A percentile compares a stretch with the other conserved stretches of the same genome.
These are phyloP conservation scores for Cyanoderma ruficeps DNA, from an alignment of 2,113 vertebrate genomes.

Conservation along the genomic window DNA sequence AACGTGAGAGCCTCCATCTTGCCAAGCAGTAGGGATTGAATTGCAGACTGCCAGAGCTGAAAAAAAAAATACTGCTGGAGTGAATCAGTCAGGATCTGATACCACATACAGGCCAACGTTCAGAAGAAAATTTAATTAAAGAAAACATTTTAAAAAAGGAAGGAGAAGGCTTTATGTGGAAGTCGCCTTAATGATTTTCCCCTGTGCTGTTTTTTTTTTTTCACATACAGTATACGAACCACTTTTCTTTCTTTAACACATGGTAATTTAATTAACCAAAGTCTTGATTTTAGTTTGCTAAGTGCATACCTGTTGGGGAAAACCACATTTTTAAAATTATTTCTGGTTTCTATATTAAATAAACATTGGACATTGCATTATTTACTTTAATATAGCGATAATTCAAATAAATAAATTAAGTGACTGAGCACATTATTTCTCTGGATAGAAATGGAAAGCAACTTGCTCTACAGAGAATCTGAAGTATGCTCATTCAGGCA, in stretches of 20 bases:
- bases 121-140: not conserved
- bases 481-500: slow-evolving; percentile 30
- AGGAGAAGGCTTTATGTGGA: not conserved
- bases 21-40: not conserved
- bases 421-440: not conserved
- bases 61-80: slow-evolving; percentile 2
- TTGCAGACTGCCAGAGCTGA: slow-evolving; percentile 2
- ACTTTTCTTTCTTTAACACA: not conserved
- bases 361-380: not conserved
- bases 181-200: not conserved
- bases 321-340: not conserved
- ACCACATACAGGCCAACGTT: not conserved
- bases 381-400: slow-evolving; percentile 21
- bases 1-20: not conserved
- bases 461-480: slow-evolving; percentile 21
- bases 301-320: not conserved
- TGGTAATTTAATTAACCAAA: not conserved
- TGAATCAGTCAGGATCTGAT: not conserved
- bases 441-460: slow-evolving; percentile 13
- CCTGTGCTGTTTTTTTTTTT: not conserved
- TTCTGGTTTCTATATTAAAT: not conserved
- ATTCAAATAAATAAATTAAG: slow-evolving; percentile 38
- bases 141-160: not conserved
- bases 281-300: not conserved
- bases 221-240: not conserved